These are phyloP conservation scores for Exephanes ischioxanthus DNA, from an alignment of 2,888 invertebrate species.

Conservation along the genomic window DNA sequence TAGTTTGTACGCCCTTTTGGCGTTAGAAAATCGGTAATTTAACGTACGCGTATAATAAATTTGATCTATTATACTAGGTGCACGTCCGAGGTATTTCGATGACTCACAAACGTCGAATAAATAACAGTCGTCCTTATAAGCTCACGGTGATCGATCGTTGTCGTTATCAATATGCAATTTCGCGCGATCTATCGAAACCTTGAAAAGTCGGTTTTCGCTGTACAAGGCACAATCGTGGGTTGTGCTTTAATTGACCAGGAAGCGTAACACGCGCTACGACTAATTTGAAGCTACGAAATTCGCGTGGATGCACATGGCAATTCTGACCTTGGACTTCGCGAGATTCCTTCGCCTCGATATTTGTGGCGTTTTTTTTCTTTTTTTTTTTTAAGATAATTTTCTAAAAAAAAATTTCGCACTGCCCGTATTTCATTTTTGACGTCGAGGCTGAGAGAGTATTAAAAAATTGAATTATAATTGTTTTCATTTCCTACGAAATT, in stretches of 20 bases:
- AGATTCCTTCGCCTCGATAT: background rate
- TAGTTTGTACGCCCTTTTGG: background rate
- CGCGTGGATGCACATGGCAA: conserved; percentile 12
- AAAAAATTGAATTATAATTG: background rate
- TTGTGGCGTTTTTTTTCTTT: background rate
- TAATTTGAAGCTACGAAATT: conserved; percentile 13
- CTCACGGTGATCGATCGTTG: conserved; percentile 29
- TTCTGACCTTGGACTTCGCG: background rate
- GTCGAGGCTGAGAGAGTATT: background rate
- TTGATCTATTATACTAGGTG: background rate
- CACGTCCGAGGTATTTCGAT: conserved; percentile 47
- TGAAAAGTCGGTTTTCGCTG: conserved; percentile 23
- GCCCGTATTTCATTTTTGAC: background rate
- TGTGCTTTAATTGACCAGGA: conserved; percentile 23
- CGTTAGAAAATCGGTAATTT: background rate
- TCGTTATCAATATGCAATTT: conserved; percentile 45
- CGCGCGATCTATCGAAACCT: conserved; percentile 49
- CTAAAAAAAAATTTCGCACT: background rate
- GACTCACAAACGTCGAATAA: conserved; percentile 56
- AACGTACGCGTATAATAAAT: background rate
- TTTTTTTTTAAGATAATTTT: background rate
- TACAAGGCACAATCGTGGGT: conserved; percentile 8
- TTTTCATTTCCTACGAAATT: background rate
- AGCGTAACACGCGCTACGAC: conserved; percentile 5
- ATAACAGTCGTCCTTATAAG: conserved; percentile 60